Evolutionary conservation across 2,888 invertebrate species (phyloP).

Genomic region (Ichneumoninae sp.): DNA sequence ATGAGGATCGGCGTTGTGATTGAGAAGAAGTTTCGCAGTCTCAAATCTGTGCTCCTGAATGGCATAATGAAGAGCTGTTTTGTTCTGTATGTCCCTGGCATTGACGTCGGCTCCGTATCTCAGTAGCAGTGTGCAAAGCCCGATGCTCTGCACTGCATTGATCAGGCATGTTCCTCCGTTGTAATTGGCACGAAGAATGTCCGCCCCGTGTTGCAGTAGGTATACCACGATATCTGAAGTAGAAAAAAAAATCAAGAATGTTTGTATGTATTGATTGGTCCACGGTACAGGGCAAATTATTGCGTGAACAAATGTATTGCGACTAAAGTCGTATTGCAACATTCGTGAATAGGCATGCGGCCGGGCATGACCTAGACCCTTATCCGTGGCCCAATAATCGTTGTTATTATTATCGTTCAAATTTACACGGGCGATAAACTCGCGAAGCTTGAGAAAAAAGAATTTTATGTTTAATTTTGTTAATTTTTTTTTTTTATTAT

Average conservation of each 20-base stretch:
- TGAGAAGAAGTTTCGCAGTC: slow-evolving; percentile 92
- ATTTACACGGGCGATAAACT: not conserved
- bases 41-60: slow-evolving; percentile 93
- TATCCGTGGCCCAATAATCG: slow-evolving; percentile 47
- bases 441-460: no score
- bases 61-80: slow-evolving; percentile 97
- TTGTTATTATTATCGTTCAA: not conserved
- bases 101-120: slow-evolving; percentile 93
- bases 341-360: slow-evolving; percentile 33
- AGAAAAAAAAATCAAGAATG: not conserved
- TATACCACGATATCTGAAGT: slow-evolving; percentile 87
- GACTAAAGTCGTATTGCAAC: slow-evolving; percentile 16
- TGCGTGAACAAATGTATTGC: not conserved
- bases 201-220: slow-evolving; percentile 92
- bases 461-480: no score
- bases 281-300: no score
- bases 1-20: slow-evolving; percentile 92
- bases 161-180: slow-evolving; percentile 97
- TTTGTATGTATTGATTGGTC: not conserved
- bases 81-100: slow-evolving; percentile 94
- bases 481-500: no score
- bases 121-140: slow-evolving; percentile 92
- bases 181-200: slow-evolving; percentile 93
- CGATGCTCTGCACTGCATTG: slow-evolving; percentile 95
- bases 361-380: slow-evolving; percentile 50